Evolutionary conservation across 2,113 vertebrate species (phyloP).

Genomic region (Gymnogyps californianus): DNA sequence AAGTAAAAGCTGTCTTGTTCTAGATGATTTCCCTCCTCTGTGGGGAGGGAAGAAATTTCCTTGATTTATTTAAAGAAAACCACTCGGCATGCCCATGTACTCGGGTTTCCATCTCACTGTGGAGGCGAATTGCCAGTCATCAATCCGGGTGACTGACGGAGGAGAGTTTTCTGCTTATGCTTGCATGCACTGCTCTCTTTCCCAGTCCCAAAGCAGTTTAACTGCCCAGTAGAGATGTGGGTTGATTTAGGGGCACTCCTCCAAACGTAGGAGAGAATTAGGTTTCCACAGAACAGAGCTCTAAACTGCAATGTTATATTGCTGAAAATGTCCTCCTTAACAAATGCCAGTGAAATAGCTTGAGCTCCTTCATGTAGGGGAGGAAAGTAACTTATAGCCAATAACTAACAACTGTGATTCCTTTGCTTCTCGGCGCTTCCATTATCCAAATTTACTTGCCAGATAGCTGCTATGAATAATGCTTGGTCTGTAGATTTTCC

Average conservation of each 20-base stretch:
- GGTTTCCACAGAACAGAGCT: neutral
- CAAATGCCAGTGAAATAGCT: neutral
- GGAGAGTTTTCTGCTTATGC: neutral
- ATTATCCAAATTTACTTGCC: constrained; percentile 23
- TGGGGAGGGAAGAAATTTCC: neutral
- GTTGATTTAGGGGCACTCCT: neutral
- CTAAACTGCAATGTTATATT: neutral
- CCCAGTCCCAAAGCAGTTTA: neutral
- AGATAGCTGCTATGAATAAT: neutral
- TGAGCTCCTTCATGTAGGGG: neutral
- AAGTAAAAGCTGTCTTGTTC: neutral
- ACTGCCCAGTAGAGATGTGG: neutral
- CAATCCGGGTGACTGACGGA: neutral
- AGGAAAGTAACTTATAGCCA: neutral
- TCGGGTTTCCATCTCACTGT: neutral
- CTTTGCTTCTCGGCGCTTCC: neutral
- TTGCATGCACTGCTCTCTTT: neutral
- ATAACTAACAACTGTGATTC: neutral
- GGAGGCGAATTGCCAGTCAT: neutral
- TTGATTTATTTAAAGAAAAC: neutral
- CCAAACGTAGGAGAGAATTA: neutral
- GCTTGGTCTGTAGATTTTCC: neutral
- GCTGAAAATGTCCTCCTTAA: neutral
- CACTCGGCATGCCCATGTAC: neutral
- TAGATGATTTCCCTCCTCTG: neutral